Evolutionary conservation across 1,140 invertebrate genomes (phyloP).

Genomic region (Paralvinella palmiformis): DNA sequence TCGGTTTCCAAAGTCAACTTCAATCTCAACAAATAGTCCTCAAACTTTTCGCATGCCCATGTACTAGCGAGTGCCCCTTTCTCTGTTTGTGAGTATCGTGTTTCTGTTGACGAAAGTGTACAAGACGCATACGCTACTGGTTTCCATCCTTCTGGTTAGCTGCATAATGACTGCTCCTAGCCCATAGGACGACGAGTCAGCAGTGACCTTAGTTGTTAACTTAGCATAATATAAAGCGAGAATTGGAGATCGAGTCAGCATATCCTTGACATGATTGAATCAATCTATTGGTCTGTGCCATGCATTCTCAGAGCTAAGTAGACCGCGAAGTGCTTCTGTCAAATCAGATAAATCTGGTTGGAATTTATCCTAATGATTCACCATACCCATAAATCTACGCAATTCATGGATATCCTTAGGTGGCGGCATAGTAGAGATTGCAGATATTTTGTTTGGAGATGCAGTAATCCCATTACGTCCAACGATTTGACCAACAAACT

Average conservation of each 20-base stretch:
- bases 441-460: conserved; percentile 38
- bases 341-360: conserved; percentile 11
- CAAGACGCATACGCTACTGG: conserved; percentile 45
- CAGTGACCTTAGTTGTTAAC: conserved; percentile 9
- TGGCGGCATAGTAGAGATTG: conserved; percentile 5
- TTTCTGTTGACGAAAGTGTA: conserved; percentile 36
- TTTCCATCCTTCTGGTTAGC: conserved; percentile 19
- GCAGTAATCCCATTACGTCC: background rate
- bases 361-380: conserved; percentile 21
- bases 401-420: conserved; percentile 24
- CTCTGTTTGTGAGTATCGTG: conserved; percentile 49
- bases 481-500: conserved; percentile 7
- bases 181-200: conserved; percentile 18
- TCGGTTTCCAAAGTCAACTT: conserved; percentile 35
- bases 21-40: conserved; percentile 44
- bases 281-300: conserved; percentile 19
- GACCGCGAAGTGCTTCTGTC: conserved; percentile 12
- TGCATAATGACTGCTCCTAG: conserved; percentile 25
- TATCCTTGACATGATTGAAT: conserved; percentile 15
- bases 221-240: conserved; percentile 22
- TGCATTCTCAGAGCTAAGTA: conserved; percentile 12
- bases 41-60: conserved; percentile 43
- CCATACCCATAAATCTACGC: conserved; percentile 24
- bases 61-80: conserved; percentile 47
- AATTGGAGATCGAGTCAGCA: conserved; percentile 17